A percentile compares a stretch with the other conserved stretches of the same genome.
Conservation (phyloP, 2,113 vertebrate species). For the Sprattus sprattus region DNA sequence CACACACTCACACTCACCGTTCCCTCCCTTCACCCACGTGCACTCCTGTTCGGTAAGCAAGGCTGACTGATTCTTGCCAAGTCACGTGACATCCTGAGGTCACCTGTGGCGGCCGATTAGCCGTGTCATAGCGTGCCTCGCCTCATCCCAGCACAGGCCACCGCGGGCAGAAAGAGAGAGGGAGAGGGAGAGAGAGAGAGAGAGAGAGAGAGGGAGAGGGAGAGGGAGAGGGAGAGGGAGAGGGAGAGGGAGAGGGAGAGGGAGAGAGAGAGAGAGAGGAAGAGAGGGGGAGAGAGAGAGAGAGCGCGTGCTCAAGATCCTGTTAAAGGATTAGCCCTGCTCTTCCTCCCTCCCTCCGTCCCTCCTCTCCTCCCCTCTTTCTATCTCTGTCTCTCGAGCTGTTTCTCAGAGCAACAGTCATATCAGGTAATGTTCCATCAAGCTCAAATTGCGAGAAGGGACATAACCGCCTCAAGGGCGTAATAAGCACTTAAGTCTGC, state of each 20-base stretch:
- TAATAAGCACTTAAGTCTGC: slow-evolving; percentile 2
- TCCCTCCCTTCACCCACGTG: neutral
- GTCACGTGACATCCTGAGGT: slow-evolving; percentile 29
- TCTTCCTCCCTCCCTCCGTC: slow-evolving; percentile 28
- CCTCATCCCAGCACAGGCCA: slow-evolving; percentile 52
- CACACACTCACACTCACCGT: neutral
- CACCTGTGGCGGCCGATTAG: slow-evolving; percentile 58
- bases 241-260: too few species aligned
- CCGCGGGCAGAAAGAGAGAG: slow-evolving; percentile 42
- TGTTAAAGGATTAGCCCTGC: slow-evolving; percentile 70
- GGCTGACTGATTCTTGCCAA: slow-evolving; percentile 50
- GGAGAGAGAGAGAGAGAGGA: too few species aligned
- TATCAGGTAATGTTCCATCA: slow-evolving; percentile 50
- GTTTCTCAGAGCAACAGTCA: slow-evolving; percentile 30
- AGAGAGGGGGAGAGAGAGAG: neutral
- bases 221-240: too few species aligned
- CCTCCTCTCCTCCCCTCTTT: slow-evolving; percentile 31
- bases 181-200: neutral
- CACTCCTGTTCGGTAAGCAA: slow-evolving; percentile 54
- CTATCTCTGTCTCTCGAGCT: neutral
- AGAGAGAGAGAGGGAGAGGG: slow-evolving; percentile 26
- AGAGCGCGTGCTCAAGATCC: slow-evolving; percentile 63
- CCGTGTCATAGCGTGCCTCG: slow-evolving; percentile 57
- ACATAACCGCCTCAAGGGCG: neutral
- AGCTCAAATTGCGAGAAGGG: neutral